Evolutionary conservation across 2,797 vertebrate species (phyloP).

Genomic region (Gymnocypris eckloni): DNA sequence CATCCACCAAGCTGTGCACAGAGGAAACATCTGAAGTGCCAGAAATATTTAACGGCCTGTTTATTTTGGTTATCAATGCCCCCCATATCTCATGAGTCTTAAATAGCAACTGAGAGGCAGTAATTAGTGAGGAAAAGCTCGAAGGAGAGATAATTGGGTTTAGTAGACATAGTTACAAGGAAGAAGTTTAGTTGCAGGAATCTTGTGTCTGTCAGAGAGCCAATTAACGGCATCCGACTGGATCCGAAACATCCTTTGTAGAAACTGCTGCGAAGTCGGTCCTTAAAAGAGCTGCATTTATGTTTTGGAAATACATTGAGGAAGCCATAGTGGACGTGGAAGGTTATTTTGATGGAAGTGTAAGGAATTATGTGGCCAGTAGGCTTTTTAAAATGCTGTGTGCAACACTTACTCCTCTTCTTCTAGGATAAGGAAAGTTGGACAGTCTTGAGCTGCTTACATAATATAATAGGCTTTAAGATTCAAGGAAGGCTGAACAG

Average conservation of each 20-base stretch:
- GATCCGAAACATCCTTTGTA: constrained; percentile 20
- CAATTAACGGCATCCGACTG: constrained; percentile 68
- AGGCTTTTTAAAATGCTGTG: constrained; percentile 8
- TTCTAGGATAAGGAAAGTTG: constrained; percentile 4
- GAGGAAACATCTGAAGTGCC: constrained; percentile 48
- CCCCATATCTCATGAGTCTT: constrained; percentile 15
- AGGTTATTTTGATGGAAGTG: constrained; percentile 32
- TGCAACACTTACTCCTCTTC: constrained; percentile 7
- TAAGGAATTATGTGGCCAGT: not conserved
- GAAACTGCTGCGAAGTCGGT: constrained; percentile 1
- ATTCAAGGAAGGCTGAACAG: constrained; percentile 30
- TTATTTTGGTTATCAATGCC: constrained; percentile 44
- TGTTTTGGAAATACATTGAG: constrained; percentile 5
- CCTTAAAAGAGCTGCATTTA: constrained; percentile 3
- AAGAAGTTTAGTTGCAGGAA: constrained; percentile 61
- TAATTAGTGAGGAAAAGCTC: constrained; percentile 60
- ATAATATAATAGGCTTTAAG: constrained; percentile 18
- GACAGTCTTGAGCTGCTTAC: constrained; percentile 30
- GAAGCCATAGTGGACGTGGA: not conserved
- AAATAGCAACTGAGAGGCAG: constrained; percentile 43
- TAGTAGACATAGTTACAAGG: constrained; percentile 57
- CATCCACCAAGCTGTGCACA: constrained; percentile 35
- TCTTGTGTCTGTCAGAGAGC: constrained; percentile 64
- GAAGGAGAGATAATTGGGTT: constrained; percentile 63
- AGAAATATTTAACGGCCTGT: constrained; percentile 49